A percentile compares a stretch with the other conserved stretches of the same genome.
These are phyloP conservation scores for Styela plicata DNA, from an alignment of 23 tunicate species.

Conservation along the genomic window DNA sequence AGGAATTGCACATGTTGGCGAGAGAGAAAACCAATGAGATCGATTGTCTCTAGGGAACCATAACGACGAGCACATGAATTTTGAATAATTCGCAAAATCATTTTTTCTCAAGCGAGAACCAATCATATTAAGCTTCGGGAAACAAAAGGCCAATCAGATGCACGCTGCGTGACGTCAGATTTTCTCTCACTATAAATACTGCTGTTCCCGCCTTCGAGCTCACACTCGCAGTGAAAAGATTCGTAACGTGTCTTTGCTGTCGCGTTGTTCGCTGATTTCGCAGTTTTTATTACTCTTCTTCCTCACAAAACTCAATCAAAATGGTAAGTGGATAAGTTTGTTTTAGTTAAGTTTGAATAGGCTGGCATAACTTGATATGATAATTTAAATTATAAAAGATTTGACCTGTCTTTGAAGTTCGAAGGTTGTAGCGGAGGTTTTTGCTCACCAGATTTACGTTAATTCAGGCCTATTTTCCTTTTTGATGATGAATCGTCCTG, in stretches of 20 bases:
- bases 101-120: background rate
- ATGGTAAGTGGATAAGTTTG: constrained; percentile 29
- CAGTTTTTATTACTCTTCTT: background rate
- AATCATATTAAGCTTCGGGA: background rate
- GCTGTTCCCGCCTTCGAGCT: background rate
- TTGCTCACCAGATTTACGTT: too few relatives aligned
- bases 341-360: too few relatives aligned
- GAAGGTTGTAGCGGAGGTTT: too few relatives aligned
- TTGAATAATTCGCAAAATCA: background rate
- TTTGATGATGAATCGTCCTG: too few relatives aligned
- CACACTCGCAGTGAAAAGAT: constrained; percentile 23
- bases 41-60: constrained; percentile 16
- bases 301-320: background rate
- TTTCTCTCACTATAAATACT: background rate
- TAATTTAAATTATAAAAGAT: too few relatives aligned
- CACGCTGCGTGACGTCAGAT: constrained; percentile 21
- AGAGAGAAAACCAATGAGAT: background rate
- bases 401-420: too few relatives aligned
- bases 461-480: too few relatives aligned
- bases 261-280: background rate
- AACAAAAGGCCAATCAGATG: constrained; percentile 24
- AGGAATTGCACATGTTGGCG: background rate
- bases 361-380: too few relatives aligned
- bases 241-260: constrained; percentile 36
- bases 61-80: constrained; percentile 9